These are phyloP conservation scores for Ondatra zibethicus DNA, from an alignment of 2,113 vertebrate genomes.

Conservation along the genomic window DNA sequence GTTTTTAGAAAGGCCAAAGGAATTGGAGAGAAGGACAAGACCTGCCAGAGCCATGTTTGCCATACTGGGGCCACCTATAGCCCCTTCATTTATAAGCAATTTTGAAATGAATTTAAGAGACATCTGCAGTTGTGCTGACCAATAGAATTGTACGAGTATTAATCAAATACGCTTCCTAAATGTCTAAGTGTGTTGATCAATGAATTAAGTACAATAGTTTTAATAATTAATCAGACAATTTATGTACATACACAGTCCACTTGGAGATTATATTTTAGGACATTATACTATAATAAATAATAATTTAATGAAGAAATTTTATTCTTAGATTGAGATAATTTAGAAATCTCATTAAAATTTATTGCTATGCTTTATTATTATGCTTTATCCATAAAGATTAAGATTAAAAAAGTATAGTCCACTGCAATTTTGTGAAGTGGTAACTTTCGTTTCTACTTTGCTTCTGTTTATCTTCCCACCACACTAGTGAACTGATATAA, in stretches of 20 bases:
- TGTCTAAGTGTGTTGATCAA: background rate
- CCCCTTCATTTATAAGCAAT: background rate
- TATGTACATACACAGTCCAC: background rate
- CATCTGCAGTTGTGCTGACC: background rate
- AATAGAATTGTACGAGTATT: background rate
- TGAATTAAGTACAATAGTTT: background rate
- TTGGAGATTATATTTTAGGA: too few relatives aligned
- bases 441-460: background rate
- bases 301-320: background rate
- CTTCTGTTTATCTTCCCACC: background rate
- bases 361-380: background rate
- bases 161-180: background rate
- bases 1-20: background rate
- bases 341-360: background rate
- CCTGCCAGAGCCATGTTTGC: background rate
- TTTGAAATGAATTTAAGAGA: background rate
- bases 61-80: background rate
- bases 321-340: background rate
- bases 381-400: background rate
- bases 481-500: background rate
- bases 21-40: too few relatives aligned
- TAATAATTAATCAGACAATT: background rate
- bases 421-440: background rate
- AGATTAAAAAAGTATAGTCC: background rate
- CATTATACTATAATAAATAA: background rate